Evolutionary conservation across 2,113 vertebrate species (phyloP).

Genomic region (Daphoenositta chrysoptera): DNA sequence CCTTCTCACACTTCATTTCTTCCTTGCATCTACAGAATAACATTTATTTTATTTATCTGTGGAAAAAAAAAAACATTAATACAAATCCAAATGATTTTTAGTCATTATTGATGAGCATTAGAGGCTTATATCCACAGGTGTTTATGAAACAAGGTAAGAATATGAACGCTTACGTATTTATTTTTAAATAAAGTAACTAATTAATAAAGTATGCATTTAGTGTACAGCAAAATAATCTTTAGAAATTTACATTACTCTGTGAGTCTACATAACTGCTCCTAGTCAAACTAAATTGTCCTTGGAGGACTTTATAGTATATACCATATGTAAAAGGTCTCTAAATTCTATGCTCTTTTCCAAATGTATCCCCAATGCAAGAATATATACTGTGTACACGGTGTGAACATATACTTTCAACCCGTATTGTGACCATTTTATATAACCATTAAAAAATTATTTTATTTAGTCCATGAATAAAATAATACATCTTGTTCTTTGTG

Average conservation of each 20-base stretch:
- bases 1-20: neutral
- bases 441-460: neutral
- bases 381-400: rapidly evolving
- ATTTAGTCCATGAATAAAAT: neutral
- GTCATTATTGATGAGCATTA: neutral
- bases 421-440: neutral
- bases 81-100: neutral
- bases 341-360: neutral
- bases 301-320: neutral
- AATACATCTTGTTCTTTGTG: neutral
- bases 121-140: neutral
- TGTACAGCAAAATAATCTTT: neutral
- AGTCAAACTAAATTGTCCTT: neutral
- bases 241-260: neutral
- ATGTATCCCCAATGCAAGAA: neutral
- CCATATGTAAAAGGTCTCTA: rapidly evolving
- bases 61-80: neutral
- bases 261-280: neutral
- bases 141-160: neutral
- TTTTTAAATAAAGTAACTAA: neutral
- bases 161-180: neutral
- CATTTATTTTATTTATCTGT: neutral
- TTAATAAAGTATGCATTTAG: neutral
- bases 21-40: neutral
- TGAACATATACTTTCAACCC: neutral